A percentile compares a stretch with the other conserved stretches of the same genome.
phyloP scores from a whole-genome alignment of 2,888 invertebrate species.

The Penaeus monodon region DNA sequence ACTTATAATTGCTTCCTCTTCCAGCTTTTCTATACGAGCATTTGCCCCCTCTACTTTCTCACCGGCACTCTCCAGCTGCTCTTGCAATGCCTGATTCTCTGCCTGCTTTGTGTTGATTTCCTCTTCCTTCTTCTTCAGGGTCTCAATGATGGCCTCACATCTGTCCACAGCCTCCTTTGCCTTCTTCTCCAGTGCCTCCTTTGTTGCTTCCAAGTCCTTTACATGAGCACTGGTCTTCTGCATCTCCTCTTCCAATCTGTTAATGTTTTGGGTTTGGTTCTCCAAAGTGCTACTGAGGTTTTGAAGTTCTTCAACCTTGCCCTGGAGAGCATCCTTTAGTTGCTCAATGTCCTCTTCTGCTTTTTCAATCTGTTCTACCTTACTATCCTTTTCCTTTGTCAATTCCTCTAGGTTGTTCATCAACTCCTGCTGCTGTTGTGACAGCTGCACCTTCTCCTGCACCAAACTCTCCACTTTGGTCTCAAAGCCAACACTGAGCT shows the following conservation, averaged over 20 bases:
- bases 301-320: too few relatives aligned
- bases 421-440: not conserved
- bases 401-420: not conserved
- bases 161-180: not conserved
- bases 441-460: conserved; percentile 13
- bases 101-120: not conserved
- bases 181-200: not conserved
- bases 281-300: too few relatives aligned
- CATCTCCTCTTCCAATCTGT: conserved; percentile 12
- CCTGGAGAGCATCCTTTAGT: too few relatives aligned
- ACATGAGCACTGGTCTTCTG: not conserved
- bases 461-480: not conserved
- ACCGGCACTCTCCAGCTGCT: not conserved
- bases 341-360: too few relatives aligned
- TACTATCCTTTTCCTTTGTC: not conserved
- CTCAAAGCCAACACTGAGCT: conserved; percentile 10
- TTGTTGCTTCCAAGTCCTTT: not conserved
- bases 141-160: not conserved
- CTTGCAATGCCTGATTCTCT: not conserved
- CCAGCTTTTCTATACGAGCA: not conserved
- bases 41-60: conserved; percentile 16
- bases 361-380: too few relatives aligned
- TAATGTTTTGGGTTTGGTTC: not conserved
- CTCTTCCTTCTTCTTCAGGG: conserved; percentile 32
- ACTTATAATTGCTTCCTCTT: not conserved